These are phyloP conservation scores for Drosophila busckii DNA, from an alignment of 1,140 invertebrate species.

Conservation along the genomic window DNA sequence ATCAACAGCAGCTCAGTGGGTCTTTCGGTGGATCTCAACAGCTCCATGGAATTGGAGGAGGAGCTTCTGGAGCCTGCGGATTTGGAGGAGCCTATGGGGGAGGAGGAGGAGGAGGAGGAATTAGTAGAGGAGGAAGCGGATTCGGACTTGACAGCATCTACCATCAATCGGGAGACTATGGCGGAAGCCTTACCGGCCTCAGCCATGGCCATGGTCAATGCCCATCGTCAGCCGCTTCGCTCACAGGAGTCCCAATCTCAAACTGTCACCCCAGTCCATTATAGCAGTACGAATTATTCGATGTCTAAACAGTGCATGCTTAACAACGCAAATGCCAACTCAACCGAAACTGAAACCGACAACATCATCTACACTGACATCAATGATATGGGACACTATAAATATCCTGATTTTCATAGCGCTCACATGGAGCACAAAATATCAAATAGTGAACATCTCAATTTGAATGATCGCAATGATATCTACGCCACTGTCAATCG, in stretches of 20 bases:
- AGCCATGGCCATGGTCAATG: conserved; percentile 60
- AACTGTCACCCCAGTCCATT: conserved; percentile 78
- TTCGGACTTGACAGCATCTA: conserved; percentile 79
- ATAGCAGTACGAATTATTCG: conserved; percentile 79
- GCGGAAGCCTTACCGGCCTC: conserved; percentile 58
- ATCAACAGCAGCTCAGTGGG: conserved; percentile 64
- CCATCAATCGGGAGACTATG: conserved; percentile 79
- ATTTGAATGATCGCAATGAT: conserved; percentile 73
- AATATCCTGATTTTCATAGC: conserved; percentile 63
- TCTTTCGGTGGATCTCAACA: conserved; percentile 79
- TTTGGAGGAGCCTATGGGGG: conserved; percentile 69
- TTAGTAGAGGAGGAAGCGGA: conserved; percentile 78
- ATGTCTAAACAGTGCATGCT: conserved; percentile 79
- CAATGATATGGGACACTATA: conserved; percentile 74
- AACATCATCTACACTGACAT: conserved; percentile 79
- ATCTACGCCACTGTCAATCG: conserved; percentile 78
- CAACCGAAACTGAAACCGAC: conserved; percentile 76
- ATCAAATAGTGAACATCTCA: conserved; percentile 68
- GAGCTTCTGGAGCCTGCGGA: conserved; percentile 55
- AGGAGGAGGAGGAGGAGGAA: conserved; percentile 68
- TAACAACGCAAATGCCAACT: conserved; percentile 76
- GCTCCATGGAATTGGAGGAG: conserved; percentile 78
- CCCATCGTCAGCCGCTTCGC: conserved; percentile 74
- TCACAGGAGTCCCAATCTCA: conserved; percentile 78
- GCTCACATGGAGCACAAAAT: conserved; percentile 70